These are phyloP conservation scores for Pseudanteris insignis DNA, from an alignment of 2,888 invertebrate species.

Conservation along the genomic window DNA sequence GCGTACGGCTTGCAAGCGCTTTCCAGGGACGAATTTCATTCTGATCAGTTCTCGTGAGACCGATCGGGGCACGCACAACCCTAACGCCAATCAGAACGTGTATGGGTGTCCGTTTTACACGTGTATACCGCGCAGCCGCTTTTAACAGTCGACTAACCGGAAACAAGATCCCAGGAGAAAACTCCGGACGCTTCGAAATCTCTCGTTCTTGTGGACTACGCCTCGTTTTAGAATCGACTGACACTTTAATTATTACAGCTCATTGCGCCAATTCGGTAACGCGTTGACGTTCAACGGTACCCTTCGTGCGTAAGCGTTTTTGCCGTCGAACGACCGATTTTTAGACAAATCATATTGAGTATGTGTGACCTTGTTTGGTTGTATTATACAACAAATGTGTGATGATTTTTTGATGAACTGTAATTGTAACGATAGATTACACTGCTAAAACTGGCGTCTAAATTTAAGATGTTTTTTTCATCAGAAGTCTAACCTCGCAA, in stretches of 20 bases:
- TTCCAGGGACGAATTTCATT: constrained; percentile 42
- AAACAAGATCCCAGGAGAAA: constrained; percentile 47
- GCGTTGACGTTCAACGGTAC: constrained; percentile 14
- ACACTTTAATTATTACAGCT: constrained; percentile 36
- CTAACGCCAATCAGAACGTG: constrained; percentile 46
- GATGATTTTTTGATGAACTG: too few relatives aligned
- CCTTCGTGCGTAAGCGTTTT: too few relatives aligned
- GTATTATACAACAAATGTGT: too few relatives aligned
- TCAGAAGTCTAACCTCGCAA: too few relatives aligned
- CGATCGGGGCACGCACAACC: constrained; percentile 41
- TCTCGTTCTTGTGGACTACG: constrained; percentile 31
- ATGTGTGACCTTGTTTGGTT: too few relatives aligned
- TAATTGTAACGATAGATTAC: too few relatives aligned
- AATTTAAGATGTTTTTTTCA: too few relatives aligned
- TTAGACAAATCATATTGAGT: too few relatives aligned
- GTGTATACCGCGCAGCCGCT: constrained; percentile 21
- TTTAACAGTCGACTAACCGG: constrained; percentile 47
- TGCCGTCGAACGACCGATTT: too few relatives aligned
- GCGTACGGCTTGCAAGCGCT: constrained; percentile 39
- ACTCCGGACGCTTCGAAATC: constrained; percentile 46
- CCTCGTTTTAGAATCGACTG: constrained; percentile 32
- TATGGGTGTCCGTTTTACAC: constrained; percentile 31
- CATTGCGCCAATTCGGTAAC: constrained; percentile 17
- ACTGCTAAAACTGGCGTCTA: too few relatives aligned
- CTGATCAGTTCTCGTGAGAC: constrained; percentile 46